Evolutionary conservation across 2,113 vertebrate species (phyloP).

Genomic region (Tragulus kanchil): DNA sequence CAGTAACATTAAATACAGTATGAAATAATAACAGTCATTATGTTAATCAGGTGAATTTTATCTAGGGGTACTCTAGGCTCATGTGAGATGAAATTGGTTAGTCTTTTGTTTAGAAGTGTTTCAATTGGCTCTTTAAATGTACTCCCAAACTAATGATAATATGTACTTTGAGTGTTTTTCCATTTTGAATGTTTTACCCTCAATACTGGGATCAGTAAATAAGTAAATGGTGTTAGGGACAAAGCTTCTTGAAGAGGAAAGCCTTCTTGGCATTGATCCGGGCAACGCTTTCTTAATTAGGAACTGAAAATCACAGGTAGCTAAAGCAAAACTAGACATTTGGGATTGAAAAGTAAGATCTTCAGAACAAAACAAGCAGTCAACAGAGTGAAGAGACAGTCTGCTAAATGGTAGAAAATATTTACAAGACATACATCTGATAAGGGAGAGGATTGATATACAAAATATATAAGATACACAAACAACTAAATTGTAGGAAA

Average conservation of each 20-base stretch:
- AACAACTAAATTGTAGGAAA: background rate
- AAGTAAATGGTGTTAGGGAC: background rate
- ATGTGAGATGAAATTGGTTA: constrained; percentile 7
- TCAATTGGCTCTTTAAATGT: constrained; percentile 31
- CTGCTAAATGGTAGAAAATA: background rate
- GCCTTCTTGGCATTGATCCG: background rate
- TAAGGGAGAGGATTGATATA: background rate
- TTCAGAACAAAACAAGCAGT: too few relatives aligned
- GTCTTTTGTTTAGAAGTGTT: constrained; percentile 13
- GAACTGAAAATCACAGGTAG: too few relatives aligned
- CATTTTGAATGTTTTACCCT: background rate
- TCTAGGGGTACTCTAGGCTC: background rate
- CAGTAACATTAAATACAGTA: background rate
- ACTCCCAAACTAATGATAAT: background rate
- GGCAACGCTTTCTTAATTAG: too few relatives aligned
- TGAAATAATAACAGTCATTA: background rate
- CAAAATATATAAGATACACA: background rate
- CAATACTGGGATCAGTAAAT: background rate
- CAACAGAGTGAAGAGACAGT: background rate
- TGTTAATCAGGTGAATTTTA: constrained; percentile 18
- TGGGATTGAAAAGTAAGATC: too few relatives aligned
- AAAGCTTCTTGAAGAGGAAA: background rate
- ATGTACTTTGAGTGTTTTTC: background rate
- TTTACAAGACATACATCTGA: background rate
- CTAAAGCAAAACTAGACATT: too few relatives aligned